Percentiles rank a stretch among this genome's conserved stretches.
phyloP scores from a whole-genome alignment of 2,888 invertebrate species.

The Gonocerus acuteangulatus region DNA sequence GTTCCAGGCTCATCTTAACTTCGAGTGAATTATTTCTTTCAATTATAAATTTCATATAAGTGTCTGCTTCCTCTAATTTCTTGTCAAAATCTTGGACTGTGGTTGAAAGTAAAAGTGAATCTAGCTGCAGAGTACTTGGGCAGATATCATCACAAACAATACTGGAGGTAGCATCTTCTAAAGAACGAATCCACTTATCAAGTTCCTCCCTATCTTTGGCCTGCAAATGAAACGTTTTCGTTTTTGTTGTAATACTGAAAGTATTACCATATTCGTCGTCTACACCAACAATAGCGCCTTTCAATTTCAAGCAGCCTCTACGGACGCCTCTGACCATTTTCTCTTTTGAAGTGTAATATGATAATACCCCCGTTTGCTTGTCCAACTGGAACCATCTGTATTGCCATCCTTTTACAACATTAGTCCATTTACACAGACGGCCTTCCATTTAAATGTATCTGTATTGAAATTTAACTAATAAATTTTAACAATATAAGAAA shows the following conservation, averaged over 20 bases:
- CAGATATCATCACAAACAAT: slow-evolving; percentile 55
- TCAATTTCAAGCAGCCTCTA: slow-evolving; percentile 91
- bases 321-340: slow-evolving; percentile 97
- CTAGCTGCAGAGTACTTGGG: slow-evolving; percentile 51
- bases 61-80: slow-evolving; percentile 89
- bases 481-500: neutral
- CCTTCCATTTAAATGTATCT: slow-evolving; percentile 64
- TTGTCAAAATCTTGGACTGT: slow-evolving; percentile 55
- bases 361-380: slow-evolving; percentile 88
- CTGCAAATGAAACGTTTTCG: slow-evolving; percentile 99
- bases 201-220: slow-evolving; percentile 90
- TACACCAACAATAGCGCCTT: slow-evolving; percentile 95
- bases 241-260: slow-evolving; percentile 97
- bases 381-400: slow-evolving; percentile 98
- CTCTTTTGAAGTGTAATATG: slow-evolving; percentile 97
- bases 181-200: slow-evolving; percentile 89
- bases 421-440: slow-evolving; percentile 92
- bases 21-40: slow-evolving; percentile 78
- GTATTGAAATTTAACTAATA: neutral
- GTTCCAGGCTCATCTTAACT: slow-evolving; percentile 55
- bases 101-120: slow-evolving; percentile 52
- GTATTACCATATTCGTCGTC: slow-evolving; percentile 99
- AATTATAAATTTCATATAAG: slow-evolving; percentile 90
- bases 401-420: slow-evolving; percentile 98
- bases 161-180: slow-evolving; percentile 87